Evolutionary conservation across 2,797 vertebrate species (phyloP), one percentile per base, ranked within the genome.

Genomic region (Ataeniobius toweri): DNA sequence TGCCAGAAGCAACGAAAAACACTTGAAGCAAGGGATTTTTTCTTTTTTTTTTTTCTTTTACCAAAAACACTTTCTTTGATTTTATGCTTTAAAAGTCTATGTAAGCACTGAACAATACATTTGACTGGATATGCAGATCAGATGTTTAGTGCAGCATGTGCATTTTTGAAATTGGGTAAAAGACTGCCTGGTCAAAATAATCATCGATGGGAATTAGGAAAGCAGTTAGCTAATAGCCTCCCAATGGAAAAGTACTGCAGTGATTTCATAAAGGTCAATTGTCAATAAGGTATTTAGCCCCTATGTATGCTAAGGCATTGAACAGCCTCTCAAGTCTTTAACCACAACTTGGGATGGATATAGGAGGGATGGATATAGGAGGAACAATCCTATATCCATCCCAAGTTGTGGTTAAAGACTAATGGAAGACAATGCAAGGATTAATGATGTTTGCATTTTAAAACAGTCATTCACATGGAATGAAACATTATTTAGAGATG

Each of bases 181-280:
- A 3, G 61, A 44, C 65, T 68, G 39, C 22, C 20, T 13, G 22
- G 65, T 5, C 65, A 68, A 68, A 68, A 68, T 68, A 68, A 68
- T 68, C 41, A 46, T n/a, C 65, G 46, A n/a, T 41, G n/a, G 65
- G 41, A 12, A 46, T 68, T 68, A 68, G 65, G 65, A 44, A 68
- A 68, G 39, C 39, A 68, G 65, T 44, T 22, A 68, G 39, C 22
- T 31, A 44, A 28, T 22, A 68, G 39, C 9, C 39, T 44, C 22
- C 65, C 39, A n/a, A 46, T 24, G 39, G 39, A 46, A 67, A 28
- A 26, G 56, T n/a, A 13, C n/a, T 58, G 56, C 56, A 68, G 2
- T 68, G 65, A 67, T 68, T 68, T 68, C 12, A 68, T 68, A 46
- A 26, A n/a, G 3, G 22, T n/a, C 41, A 68, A 12, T 16, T 46